Percentiles rank a stretch among this genome's conserved stretches.
Evolutionary conservation across 2,797 vertebrate genomes (phyloP).

Genomic region (Apogon talboti): DNA sequence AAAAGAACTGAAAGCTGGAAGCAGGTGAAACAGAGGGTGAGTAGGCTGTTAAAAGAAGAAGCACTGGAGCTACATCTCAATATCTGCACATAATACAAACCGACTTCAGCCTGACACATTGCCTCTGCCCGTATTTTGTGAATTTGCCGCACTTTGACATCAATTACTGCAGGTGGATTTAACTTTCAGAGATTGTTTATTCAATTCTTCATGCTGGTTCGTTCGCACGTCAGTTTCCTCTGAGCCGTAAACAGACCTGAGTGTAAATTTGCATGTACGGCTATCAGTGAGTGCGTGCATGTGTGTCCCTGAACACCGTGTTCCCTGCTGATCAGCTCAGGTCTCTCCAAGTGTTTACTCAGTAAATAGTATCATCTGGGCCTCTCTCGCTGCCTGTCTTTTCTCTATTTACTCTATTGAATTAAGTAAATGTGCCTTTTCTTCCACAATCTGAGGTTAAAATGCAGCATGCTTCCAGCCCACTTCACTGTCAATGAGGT

Average conservation of each 20-base stretch:
- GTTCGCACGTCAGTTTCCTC: constrained; percentile 19
- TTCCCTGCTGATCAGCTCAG: constrained; percentile 58
- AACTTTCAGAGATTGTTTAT: constrained; percentile 29
- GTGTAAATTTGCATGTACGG: constrained; percentile 22
- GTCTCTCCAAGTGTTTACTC: constrained; percentile 57
- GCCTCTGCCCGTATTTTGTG: constrained; percentile 15
- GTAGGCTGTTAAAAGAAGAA: neutral
- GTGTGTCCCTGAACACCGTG: constrained; percentile 54
- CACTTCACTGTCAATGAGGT: neutral
- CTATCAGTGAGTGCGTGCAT: constrained; percentile 23
- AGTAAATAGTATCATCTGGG: constrained; percentile 63
- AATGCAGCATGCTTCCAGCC: neutral
- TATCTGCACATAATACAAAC: neutral
- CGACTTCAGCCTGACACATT: constrained; percentile 16
- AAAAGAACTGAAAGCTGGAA: neutral
- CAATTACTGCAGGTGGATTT: constrained; percentile 1
- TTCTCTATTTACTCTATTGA: constrained; percentile 19
- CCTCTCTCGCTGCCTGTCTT: constrained; percentile 20
- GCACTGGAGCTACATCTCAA: constrained; percentile 3
- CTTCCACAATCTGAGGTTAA: constrained; percentile 6
- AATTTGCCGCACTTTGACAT: constrained; percentile 16
- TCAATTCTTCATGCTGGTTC: neutral
- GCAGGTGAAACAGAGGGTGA: neutral
- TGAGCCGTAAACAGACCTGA: constrained; percentile 42
- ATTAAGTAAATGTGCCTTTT: constrained; percentile 16